A percentile compares a stretch with the other conserved stretches of the same genome.
Conservation (phyloP, 1,140 invertebrate genomes). For the Meloidogyne floridensis region DNA sequence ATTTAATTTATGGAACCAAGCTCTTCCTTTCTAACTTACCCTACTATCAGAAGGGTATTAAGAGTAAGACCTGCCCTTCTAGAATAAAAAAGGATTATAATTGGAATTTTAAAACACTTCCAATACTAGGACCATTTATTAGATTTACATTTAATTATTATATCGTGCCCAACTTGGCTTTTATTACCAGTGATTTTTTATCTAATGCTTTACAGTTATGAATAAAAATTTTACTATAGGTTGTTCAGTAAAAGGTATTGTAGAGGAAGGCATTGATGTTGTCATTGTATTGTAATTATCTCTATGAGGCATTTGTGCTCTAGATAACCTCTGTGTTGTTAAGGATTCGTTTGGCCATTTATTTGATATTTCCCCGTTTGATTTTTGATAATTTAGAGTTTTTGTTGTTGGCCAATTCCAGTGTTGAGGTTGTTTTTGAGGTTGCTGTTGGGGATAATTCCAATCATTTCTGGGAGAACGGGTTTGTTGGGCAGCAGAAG, state of each 20-base stretch:
- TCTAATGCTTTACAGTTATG: too few relatives aligned
- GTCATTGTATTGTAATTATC: conserved; percentile 1
- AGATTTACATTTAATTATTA: too few relatives aligned
- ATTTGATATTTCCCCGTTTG: not conserved
- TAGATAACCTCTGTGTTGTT: conserved; percentile 3
- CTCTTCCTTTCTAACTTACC: too few relatives aligned
- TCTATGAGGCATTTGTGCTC: conserved; percentile 21
- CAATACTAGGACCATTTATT: too few relatives aligned
- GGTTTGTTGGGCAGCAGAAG: conserved; percentile 17
- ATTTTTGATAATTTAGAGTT: conserved; percentile 1
- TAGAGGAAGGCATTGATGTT: conserved; percentile 17
- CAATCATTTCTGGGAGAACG: conserved; percentile 21
- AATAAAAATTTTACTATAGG: not conserved
- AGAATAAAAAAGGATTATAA: too few relatives aligned
- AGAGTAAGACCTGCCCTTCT: too few relatives aligned
- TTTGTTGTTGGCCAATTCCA: conserved; percentile 3
- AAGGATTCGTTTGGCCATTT: not conserved
- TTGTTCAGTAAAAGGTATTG: not conserved
- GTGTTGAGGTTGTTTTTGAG: not conserved
- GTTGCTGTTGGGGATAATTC: not conserved
- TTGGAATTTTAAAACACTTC: too few relatives aligned
- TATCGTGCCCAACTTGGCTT: too few relatives aligned
- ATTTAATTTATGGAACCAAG: too few relatives aligned
- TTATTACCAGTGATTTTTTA: too few relatives aligned
- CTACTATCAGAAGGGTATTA: too few relatives aligned